phyloP scores from a whole-genome alignment of 2,888 invertebrate species.

The Sinohyriopsis cumingii region DNA sequence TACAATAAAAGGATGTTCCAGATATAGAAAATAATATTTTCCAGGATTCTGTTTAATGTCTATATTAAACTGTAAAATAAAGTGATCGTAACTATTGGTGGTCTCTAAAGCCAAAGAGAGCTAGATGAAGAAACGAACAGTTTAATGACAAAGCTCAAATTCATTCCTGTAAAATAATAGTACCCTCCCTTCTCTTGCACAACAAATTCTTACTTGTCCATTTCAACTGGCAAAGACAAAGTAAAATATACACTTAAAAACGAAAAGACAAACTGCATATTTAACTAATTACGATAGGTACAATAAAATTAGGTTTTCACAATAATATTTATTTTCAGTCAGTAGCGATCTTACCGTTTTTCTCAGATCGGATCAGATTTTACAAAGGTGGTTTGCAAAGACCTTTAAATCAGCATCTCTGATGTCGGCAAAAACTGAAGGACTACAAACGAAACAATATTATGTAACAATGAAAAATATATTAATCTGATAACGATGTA shows the following conservation, averaged over 20 bases:
- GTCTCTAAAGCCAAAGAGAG: neutral
- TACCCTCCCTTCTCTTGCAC: too few relatives aligned
- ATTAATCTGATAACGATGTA: neutral
- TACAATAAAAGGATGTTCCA: conserved; percentile 82
- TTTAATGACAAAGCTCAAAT: too few relatives aligned
- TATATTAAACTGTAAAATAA: conserved; percentile 60
- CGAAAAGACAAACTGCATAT: too few relatives aligned
- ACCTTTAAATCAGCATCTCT: conserved; percentile 80
- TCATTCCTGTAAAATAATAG: too few relatives aligned
- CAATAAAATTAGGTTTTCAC: too few relatives aligned
- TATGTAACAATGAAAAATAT: neutral
- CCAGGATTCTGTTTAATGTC: conserved; percentile 68
- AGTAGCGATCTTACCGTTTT: conserved; percentile 56
- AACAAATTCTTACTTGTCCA: too few relatives aligned
- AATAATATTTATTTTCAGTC: too few relatives aligned
- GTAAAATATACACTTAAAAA: too few relatives aligned
- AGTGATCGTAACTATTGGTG: neutral
- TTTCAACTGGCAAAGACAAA: too few relatives aligned
- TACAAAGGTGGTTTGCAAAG: conserved; percentile 80
- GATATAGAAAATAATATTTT: conserved; percentile 89
- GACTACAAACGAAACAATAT: conserved; percentile 72
- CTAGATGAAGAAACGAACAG: too few relatives aligned
- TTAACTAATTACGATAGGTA: too few relatives aligned
- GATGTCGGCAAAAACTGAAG: conserved; percentile 82
- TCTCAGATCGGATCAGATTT: conserved; percentile 72